Base-by-base conservation (phyloP, 1,140 invertebrate species). In the Ceratina australensis region DNA sequence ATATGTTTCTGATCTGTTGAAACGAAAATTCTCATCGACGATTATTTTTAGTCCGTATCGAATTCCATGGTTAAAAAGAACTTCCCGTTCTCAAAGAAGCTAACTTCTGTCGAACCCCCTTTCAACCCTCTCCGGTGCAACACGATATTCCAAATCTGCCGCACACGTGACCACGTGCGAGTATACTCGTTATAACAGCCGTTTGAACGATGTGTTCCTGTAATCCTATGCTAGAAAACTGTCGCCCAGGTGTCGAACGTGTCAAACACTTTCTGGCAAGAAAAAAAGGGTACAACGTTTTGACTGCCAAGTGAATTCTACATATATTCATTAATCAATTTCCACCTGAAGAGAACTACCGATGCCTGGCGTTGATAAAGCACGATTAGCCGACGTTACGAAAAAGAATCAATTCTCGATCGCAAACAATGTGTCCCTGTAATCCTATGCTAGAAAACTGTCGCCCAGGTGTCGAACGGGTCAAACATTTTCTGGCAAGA, bases 371-470 rank as follows among this genome's bases (percentile, higher is more conserved):
- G 52, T 18, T n/a, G 68, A 65, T 50, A 65, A 66, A 63, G 56
- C 42, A 67, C 24, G 74, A 80, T 81, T 66, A 77, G 72, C 80
- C 10, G 8, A 65, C 47, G 56, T n/a, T n/a, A n/a, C 63, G 65
- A 26, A 18, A n/a, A 50, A 63, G 8, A 63, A 77, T 72, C 60
- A 28, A 66, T 33, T 16, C 54, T 56, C 49, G 61, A n/a, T n/a
- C n/a, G n/a, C n/a, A n/a, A 83, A 81, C 69, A 82, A 84, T 72
- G 82, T 68, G 83, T 84, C 81, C 83, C 78, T 84, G 83, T 84
- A 84, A 84, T 84, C 74, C 81, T 81, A 84, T 56, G 54, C 82
- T 73, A 8, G 50, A 33, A 10, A 68, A 54, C 78, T 54, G 68
- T 65, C 57, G 28, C 57, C 3, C 67, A 72, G 72, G 57, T 66